These are phyloP conservation scores for Acanthiza pusilla DNA, from an alignment of 2,797 vertebrate species.

Conservation along the genomic window DNA sequence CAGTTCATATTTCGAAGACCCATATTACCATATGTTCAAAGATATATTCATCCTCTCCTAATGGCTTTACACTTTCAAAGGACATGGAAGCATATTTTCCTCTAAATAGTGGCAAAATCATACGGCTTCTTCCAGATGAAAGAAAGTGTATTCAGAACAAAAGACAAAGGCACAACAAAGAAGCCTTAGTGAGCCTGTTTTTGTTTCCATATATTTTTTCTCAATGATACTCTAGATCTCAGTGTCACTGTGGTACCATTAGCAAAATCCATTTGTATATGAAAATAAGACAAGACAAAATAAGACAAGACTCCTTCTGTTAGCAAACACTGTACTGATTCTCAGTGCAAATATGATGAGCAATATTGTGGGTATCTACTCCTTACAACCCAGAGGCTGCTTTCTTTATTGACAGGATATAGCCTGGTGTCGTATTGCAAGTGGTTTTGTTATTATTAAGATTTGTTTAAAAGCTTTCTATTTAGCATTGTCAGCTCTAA, in stretches of 20 bases:
- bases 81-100: not conserved
- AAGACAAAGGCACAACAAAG: not conserved
- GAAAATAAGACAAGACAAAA: not conserved
- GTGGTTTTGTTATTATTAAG: conserved; percentile 23
- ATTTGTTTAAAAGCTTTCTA: conserved; percentile 54
- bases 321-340: not conserved
- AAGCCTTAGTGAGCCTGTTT: not conserved
- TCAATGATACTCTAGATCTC: not conserved
- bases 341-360: not conserved
- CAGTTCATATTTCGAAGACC: not conserved
- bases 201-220: not conserved
- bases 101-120: not conserved
- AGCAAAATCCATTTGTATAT: not conserved
- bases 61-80: not conserved
- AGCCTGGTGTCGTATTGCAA: not conserved
- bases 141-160: not conserved
- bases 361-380: not conserved
- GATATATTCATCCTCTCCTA: not conserved
- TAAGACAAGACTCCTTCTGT: not conserved
- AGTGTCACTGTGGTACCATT: not conserved
- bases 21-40: not conserved
- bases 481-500: conserved; percentile 55
- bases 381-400: not conserved
- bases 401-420: conserved; percentile 8
- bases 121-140: not conserved